Conservation (phyloP, 53 echinoderm and acorn worm genomes). For the Glandiceps talaboti region DNA sequence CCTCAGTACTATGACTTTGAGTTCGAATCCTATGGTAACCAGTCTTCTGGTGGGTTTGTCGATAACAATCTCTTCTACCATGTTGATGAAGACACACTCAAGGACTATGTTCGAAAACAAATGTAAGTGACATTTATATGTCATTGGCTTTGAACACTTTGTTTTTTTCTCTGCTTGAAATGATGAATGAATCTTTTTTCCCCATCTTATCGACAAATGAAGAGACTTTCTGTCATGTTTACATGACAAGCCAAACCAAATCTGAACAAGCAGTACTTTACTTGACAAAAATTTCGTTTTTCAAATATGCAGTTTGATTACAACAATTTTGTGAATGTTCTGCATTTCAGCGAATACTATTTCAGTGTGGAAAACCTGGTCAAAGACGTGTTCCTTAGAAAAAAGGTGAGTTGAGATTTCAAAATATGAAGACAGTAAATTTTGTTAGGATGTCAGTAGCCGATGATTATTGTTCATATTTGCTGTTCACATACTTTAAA, state of each 20-base stretch:
- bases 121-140: conserved; percentile 65
- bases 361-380: conserved; percentile 94
- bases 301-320: conserved; percentile 3
- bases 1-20: conserved; percentile 31
- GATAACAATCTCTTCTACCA: conserved; percentile 24
- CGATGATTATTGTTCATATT: neutral
- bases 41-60: conserved; percentile 2
- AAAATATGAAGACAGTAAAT: too few relatives aligned
- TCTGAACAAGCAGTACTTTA: neutral
- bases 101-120: conserved; percentile 94
- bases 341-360: conserved; percentile 80
- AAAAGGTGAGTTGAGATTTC: conserved; percentile 82
- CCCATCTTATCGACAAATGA: neutral
- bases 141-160: too few relatives aligned
- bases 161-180: neutral
- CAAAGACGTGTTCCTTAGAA: conserved; percentile 81
- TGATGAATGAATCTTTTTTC: neutral
- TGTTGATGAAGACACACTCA: conserved; percentile 66
- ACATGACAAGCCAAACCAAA: neutral
- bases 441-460: too few relatives aligned
- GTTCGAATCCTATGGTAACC: neutral
- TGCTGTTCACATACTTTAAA: neutral
- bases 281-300: too few relatives aligned
- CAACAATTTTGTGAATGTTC: neutral
- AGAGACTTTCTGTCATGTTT: neutral